Percentiles rank a stretch among this genome's conserved stretches.
Evolutionary conservation across 2,888 invertebrate genomes (phyloP).

Genomic region (Escarpia spicata): DNA sequence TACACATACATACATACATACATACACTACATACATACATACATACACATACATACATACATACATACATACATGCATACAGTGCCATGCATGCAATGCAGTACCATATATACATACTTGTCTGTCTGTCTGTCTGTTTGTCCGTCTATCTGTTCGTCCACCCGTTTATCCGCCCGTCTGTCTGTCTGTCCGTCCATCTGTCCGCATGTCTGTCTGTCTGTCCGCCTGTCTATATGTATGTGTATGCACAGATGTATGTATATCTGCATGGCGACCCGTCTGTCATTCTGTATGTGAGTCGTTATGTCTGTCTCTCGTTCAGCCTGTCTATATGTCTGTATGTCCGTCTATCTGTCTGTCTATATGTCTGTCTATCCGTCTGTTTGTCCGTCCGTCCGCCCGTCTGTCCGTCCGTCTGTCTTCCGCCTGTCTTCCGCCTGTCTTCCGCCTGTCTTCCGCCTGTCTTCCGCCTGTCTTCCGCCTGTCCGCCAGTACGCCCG

Average conservation of each 20-base stretch:
- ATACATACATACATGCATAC: neutral
- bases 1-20: neutral
- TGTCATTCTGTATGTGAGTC: neutral
- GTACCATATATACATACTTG: neutral
- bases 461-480: neutral
- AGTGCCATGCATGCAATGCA: neutral
- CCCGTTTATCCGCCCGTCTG: neutral
- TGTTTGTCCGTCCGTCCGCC: neutral
- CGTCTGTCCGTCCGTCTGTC: neutral
- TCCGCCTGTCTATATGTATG: too few relatives aligned
- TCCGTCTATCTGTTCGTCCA: neutral
- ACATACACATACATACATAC: neutral
- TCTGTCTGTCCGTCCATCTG: neutral
- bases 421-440: too few relatives aligned
- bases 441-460: too few relatives aligned
- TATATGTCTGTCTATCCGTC: neutral
- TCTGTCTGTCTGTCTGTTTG: neutral
- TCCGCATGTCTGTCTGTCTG: neutral
- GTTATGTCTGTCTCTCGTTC: neutral
- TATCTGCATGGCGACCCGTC: neutral
- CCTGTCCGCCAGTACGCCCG: too few relatives aligned
- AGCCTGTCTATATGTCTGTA: neutral
- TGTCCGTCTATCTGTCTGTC: neutral
- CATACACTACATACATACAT: neutral
- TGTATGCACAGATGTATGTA: too few relatives aligned